phyloP scores from a whole-genome alignment of 1,140 invertebrate species.

The Diprion similis region DNA sequence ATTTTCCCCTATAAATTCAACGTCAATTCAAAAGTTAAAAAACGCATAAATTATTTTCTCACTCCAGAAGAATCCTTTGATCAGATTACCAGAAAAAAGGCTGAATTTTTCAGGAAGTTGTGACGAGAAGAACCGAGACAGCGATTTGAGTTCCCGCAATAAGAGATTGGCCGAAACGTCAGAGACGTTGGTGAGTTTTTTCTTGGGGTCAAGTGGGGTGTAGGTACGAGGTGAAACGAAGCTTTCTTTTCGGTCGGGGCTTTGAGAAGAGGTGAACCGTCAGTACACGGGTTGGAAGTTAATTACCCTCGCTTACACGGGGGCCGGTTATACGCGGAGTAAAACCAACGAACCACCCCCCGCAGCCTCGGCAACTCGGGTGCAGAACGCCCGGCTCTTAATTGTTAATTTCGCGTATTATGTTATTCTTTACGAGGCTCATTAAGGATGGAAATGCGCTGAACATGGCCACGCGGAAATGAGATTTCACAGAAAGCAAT shows the following conservation, averaged over 20 bases:
- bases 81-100: too few species aligned
- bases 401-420: slow-evolving; percentile 44
- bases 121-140: too few species aligned
- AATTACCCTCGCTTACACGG: slow-evolving; percentile 4
- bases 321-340: not conserved
- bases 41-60: too few species aligned
- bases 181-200: not conserved
- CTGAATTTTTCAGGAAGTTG: too few species aligned
- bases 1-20: too few species aligned
- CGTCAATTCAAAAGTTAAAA: too few species aligned
- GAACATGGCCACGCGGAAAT: slow-evolving; percentile 37
- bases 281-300: not conserved
- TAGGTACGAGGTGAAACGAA: not conserved
- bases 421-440: slow-evolving; percentile 42
- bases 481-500: slow-evolving; percentile 40
- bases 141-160: too few species aligned
- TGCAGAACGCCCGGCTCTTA: slow-evolving; percentile 29
- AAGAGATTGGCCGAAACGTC: too few species aligned
- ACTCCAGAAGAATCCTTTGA: too few species aligned
- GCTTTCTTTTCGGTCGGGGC: not conserved
- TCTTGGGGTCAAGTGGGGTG: not conserved
- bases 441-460: slow-evolving; percentile 42
- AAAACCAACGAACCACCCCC: too few species aligned
- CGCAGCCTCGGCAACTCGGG: too few species aligned
- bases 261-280: slow-evolving; percentile 3